Evolutionary conservation across 2,888 invertebrate genomes (phyloP), one percentile per base, ranked within the genome.

Genomic region (Eristalinus aeneus): DNA sequence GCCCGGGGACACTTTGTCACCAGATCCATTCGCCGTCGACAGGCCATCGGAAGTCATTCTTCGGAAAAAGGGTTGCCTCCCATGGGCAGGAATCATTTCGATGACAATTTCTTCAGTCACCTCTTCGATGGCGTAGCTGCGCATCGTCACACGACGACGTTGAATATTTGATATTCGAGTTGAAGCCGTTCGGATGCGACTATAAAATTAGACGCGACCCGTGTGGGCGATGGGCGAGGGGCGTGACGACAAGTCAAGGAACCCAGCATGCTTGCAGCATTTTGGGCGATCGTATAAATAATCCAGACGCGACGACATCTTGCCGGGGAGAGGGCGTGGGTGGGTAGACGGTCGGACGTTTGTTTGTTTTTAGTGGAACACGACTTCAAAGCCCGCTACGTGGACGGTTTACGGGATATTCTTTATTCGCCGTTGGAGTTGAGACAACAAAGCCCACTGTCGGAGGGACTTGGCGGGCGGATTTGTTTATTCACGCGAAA

Each of bases 151-250:
- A 12, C 32, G 63, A 4, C 10, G 23, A 54, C n/a, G 56, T 31
- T 74, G 65, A 39, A 74, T 74, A 74, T 65, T 74, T 74, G 64
- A 74, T 56, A 74, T 65, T 74, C 74, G 56, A 74, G 64, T 74
- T 58, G 31, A 64, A 22, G 27, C 31, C 31, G 31, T 16, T 31
- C 34, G 39, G 58, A 65, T 27, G 74, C 63, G 73, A 73, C 64
- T 64, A 74, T 39, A 58, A 74, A 74, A 74, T 58, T 58, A 65
- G 39, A 58, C 34, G 31, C 31, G n/a, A 27, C n/a, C n/a, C 60
- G 3, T 31, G 31, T 23, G 60, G 3, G 31, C 27, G 27, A 2
- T 31, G 22, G 65, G 12, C 12, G 36, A 0, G 27, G 34, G 10
- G 1, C 32, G 20, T 1, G 16, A 23, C 16, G 46, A 16, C 16